Evolutionary conservation across 2,888 invertebrate genomes (phyloP).

Genomic region (Anodontia alba): DNA sequence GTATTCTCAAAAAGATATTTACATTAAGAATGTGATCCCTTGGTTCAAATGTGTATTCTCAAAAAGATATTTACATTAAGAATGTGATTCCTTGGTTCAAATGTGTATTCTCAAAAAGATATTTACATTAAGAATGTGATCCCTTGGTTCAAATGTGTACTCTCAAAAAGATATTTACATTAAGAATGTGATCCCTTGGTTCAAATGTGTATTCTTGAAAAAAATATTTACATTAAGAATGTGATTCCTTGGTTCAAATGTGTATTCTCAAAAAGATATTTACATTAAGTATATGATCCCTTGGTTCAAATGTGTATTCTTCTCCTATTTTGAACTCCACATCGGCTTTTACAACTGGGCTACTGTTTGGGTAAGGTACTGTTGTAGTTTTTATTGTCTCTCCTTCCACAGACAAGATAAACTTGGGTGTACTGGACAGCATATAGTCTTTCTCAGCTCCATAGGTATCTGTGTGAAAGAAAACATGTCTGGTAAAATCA

Average conservation of each 20-base stretch:
- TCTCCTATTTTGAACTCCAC: slow-evolving; percentile 43
- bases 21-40: no score
- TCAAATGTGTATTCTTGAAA: slow-evolving; percentile 46
- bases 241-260: no score
- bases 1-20: no score
- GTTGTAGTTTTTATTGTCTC: slow-evolving; percentile 31
- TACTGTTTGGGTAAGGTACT: slow-evolving; percentile 35
- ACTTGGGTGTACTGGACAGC: slow-evolving; percentile 41
- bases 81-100: no score
- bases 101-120: no score
- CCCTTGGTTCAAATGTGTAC: no score
- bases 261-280: neutral
- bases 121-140: no score
- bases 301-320: slow-evolving; percentile 43
- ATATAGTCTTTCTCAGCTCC: slow-evolving; percentile 44
- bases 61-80: no score
- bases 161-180: slow-evolving; percentile 13
- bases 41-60: no score
- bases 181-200: slow-evolving; percentile 32
- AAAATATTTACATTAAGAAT: neutral
- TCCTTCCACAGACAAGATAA: slow-evolving; percentile 34
- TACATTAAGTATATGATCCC: slow-evolving; percentile 39
- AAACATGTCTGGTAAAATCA: no score
- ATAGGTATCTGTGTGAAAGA: slow-evolving; percentile 28
- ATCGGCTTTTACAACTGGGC: slow-evolving; percentile 33